phyloP scores from a whole-genome alignment of 2,113 vertebrate genomes.

The Tympanuchus pallidicinctus region DNA sequence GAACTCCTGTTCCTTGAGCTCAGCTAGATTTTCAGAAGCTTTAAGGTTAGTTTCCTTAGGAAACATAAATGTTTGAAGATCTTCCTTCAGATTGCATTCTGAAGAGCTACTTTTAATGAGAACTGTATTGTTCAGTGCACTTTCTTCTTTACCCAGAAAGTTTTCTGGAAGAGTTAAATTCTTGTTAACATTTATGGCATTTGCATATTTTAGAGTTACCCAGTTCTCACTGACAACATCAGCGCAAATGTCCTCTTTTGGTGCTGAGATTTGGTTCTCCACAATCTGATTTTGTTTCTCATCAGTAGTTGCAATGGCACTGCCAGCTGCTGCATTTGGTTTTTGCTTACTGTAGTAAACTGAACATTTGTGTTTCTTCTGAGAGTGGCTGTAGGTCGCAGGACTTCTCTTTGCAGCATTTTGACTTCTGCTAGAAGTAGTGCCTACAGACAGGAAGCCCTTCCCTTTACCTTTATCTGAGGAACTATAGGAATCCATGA shows the following conservation, averaged over 20 bases:
- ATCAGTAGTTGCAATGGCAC: slow-evolving; percentile 58
- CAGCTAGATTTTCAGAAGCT: slow-evolving; percentile 79
- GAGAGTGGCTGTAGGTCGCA: slow-evolving; percentile 82
- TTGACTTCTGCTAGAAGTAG: slow-evolving; percentile 81
- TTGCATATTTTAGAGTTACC: slow-evolving; percentile 76
- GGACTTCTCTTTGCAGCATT: slow-evolving; percentile 87
- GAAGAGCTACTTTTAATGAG: slow-evolving; percentile 72
- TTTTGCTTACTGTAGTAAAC: slow-evolving; percentile 92
- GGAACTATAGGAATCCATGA: slow-evolving; percentile 86
- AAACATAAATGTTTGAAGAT: slow-evolving; percentile 89
- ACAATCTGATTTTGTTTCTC: slow-evolving; percentile 65
- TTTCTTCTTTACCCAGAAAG: slow-evolving; percentile 78
- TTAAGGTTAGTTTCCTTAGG: slow-evolving; percentile 93
- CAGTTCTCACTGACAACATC: slow-evolving; percentile 73
- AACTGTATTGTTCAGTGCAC: slow-evolving; percentile 76
- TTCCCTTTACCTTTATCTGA: slow-evolving; percentile 95
- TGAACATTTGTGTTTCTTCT: slow-evolving; percentile 94
- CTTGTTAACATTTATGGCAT: slow-evolving; percentile 68
- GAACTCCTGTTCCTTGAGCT: slow-evolving; percentile 80
- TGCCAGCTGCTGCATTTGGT: slow-evolving; percentile 59
- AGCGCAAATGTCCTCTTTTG: slow-evolving; percentile 73
- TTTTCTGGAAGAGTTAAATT: slow-evolving; percentile 75
- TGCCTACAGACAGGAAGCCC: slow-evolving; percentile 86
- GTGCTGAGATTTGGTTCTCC: slow-evolving; percentile 52
- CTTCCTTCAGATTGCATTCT: slow-evolving; percentile 76